These are phyloP conservation scores for Capitella teleta DNA, from an alignment of 1,140 invertebrate species.

Conservation along the genomic window DNA sequence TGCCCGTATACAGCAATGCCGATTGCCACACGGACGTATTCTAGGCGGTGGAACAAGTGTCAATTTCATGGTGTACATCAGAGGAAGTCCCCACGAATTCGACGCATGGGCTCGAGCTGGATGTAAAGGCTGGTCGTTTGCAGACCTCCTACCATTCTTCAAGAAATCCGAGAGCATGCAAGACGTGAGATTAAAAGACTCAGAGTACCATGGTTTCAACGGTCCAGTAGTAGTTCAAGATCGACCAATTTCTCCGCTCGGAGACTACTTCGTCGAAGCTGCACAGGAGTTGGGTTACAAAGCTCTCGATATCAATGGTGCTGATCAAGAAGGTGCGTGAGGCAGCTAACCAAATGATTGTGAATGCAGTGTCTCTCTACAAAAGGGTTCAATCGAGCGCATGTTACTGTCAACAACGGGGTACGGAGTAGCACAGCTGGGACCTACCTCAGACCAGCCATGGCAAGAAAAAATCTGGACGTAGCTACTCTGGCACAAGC, in stretches of 20 bases:
- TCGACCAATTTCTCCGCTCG: no score
- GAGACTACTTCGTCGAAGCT: no score
- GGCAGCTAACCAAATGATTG: no score
- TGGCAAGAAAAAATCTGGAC: slow-evolving; percentile 1
- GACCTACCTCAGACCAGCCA: slow-evolving; percentile 3
- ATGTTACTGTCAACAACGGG: neutral
- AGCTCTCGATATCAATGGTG: no score
- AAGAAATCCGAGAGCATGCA: slow-evolving; percentile 46
- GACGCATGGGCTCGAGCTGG: slow-evolving; percentile 77
- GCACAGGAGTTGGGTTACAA: no score
- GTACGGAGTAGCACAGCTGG: neutral
- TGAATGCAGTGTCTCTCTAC: no score
- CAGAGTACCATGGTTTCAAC: no score
- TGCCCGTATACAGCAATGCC: neutral
- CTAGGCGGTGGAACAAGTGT: slow-evolving; percentile 72
- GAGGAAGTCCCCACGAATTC: slow-evolving; percentile 81
- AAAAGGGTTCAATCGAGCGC: no score
- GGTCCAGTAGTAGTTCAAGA: no score
- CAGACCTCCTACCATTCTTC: slow-evolving; percentile 35
- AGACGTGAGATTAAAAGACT: no score
- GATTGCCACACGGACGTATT: slow-evolving; percentile 76
- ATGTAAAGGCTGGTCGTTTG: slow-evolving; percentile 77
- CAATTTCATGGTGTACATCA: slow-evolving; percentile 88
- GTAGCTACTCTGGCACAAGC: slow-evolving; percentile 4
- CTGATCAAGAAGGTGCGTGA: no score